Evolutionary conservation across 2,888 invertebrate genomes (phyloP).

Genomic region (Metalampra italica): DNA sequence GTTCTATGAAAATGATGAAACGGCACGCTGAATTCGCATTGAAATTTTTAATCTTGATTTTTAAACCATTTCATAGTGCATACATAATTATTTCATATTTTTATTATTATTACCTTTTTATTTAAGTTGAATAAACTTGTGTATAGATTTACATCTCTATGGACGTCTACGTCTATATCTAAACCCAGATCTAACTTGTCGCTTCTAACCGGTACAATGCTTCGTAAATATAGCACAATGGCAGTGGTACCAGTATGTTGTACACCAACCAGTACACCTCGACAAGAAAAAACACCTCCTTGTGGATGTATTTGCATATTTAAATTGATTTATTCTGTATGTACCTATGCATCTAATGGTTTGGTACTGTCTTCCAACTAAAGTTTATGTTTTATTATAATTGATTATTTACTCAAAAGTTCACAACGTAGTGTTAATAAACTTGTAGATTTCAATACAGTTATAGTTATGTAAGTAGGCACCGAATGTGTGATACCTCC

Average conservation of each 20-base stretch:
- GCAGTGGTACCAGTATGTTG: constrained; percentile 19
- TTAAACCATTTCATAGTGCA: no score
- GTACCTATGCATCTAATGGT: constrained; percentile 1
- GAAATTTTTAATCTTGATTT: no score
- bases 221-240: constrained; percentile 46
- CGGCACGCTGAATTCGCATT: no score
- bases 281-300: constrained; percentile 11
- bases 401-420: neutral
- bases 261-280: neutral
- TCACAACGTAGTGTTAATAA: no score
- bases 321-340: constrained; percentile 7
- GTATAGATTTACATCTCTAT: constrained; percentile 25
- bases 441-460: neutral
- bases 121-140: constrained; percentile 21
- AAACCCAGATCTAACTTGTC: constrained; percentile 34
- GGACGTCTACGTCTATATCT: constrained; percentile 25
- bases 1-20: no score
- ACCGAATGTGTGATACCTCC: constrained; percentile 3
- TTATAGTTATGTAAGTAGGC: neutral
- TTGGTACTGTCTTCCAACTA: neutral
- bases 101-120: no score
- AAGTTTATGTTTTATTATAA: neutral
- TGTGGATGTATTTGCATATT: constrained; percentile 17
- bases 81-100: no score
- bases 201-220: constrained; percentile 32